Evolutionary conservation across 1,140 invertebrate species (phyloP).

Genomic region (Amyelois transitella): DNA sequence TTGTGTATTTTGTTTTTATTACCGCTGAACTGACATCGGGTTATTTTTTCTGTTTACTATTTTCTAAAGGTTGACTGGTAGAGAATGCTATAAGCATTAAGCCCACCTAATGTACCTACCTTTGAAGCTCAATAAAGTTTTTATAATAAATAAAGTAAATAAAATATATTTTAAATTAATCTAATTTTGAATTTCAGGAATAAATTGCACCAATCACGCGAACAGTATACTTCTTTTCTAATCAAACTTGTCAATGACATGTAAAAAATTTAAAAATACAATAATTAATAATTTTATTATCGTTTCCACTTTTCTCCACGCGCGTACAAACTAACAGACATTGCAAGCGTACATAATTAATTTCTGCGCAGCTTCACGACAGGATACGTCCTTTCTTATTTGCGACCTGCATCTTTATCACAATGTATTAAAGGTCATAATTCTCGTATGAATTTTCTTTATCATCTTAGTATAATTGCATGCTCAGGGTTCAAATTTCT

Average conservation of each 20-base stretch:
- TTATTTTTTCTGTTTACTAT: too few relatives aligned
- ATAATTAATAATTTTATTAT: neutral
- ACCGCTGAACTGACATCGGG: too few relatives aligned
- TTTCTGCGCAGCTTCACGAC: conserved; percentile 33
- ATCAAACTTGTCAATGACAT: neutral
- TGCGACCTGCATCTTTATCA: neutral
- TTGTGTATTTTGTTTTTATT: too few relatives aligned
- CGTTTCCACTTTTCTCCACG: neutral
- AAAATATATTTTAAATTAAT: too few relatives aligned
- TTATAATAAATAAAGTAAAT: too few relatives aligned
- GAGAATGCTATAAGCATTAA: too few relatives aligned
- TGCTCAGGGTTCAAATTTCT: neutral
- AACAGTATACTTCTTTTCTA: too few relatives aligned
- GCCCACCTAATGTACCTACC: too few relatives aligned
- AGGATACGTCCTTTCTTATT: neutral
- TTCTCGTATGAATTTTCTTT: neutral
- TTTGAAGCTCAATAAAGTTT: too few relatives aligned
- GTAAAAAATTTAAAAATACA: neutral
- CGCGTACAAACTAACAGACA: neutral
- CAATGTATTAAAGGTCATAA: neutral
- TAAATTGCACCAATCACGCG: too few relatives aligned
- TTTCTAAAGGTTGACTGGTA: too few relatives aligned
- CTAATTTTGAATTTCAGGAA: too few relatives aligned
- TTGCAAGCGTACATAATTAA: conserved; percentile 40
- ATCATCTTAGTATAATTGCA: neutral